Conservation (phyloP, 2,888 invertebrate genomes). For the Cosmopolites sordidus region DNA sequence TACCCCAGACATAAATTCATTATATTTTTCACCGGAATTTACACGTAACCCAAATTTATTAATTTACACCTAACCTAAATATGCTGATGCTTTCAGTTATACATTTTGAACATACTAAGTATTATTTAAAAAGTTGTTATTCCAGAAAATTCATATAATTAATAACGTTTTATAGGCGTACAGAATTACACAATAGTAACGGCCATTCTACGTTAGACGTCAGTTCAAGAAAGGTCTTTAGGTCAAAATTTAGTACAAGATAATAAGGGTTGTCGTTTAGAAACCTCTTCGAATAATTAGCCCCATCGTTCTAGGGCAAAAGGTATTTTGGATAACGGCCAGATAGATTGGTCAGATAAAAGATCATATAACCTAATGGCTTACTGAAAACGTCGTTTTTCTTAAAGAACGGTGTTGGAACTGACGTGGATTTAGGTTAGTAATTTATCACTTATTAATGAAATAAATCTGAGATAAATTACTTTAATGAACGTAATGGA, state of each 20-base stretch:
- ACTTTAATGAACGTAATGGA: no score
- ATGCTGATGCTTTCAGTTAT: no score
- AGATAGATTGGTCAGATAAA: constrained; percentile 12
- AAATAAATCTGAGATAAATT: background rate
- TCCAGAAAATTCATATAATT: no score
- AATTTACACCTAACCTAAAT: no score
- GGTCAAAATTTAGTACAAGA: constrained; percentile 10
- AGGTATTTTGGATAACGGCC: constrained; percentile 3
- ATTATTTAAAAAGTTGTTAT: no score
- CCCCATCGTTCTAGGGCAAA: constrained; percentile 4
- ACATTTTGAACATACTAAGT: no score
- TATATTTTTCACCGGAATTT: no score
- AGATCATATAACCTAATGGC: constrained; percentile 3
- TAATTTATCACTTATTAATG: background rate
- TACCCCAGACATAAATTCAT: no score
- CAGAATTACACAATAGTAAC: background rate
- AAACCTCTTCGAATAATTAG: constrained; percentile 8
- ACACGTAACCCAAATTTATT: no score
- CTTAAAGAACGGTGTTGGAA: background rate
- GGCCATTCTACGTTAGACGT: constrained; percentile 8
- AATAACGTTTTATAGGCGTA: no score
- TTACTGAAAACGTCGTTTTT: background rate
- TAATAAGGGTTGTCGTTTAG: constrained; percentile 21
- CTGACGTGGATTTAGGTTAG: background rate
- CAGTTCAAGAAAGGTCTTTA: constrained; percentile 11